Evolutionary conservation across 2,888 invertebrate genomes (phyloP), one percentile per base, ranked within the genome.

Genomic region (Ectemnius continuus): DNA sequence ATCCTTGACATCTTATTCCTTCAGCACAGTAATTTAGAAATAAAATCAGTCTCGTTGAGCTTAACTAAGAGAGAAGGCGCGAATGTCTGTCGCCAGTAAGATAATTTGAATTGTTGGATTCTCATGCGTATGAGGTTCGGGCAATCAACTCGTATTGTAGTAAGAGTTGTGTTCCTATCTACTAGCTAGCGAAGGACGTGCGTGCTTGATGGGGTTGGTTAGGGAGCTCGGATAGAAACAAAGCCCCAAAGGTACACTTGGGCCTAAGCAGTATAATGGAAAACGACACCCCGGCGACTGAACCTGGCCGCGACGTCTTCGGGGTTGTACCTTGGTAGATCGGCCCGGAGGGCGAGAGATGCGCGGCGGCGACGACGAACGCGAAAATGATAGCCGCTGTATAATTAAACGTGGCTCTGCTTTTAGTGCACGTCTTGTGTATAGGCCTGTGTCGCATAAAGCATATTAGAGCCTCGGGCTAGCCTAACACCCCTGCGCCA

Each of bases 241-340:
- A 74, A 83, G 61, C 75, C 81, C 82, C 83, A 67, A 68, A 80
- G 83, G 82, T 77, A 68, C 77, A 70, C 73, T 77, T 76, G 58
- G 64, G 67, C 71, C 75, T 77, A 75, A 77, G 66, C 70, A 63
- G 70, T 61, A 64, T 83, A 82, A 83, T 83, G 75, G 83, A 61
- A 79, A 82, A 83, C 74, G 82, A 73, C 74, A 61, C 83, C 75
- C 77, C 48, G 72, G 83, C 79, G 83, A 81, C 68, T 76, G 62
- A 65, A 57, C 69, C 6, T 6, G 0, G 6, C 36, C 36, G 36
- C 36, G 8, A 36, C 5, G 1, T 36, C 36, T 11, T 36, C 36
- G 36, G 36, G 11, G 36, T 36, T 36, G 36, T 36, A 36, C 11
- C 36, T 11, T 36, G 6, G 36, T 11, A 14, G 52, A 47, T 47